phyloP scores from a whole-genome alignment of 2,113 vertebrate species.

The Passer domesticus region DNA sequence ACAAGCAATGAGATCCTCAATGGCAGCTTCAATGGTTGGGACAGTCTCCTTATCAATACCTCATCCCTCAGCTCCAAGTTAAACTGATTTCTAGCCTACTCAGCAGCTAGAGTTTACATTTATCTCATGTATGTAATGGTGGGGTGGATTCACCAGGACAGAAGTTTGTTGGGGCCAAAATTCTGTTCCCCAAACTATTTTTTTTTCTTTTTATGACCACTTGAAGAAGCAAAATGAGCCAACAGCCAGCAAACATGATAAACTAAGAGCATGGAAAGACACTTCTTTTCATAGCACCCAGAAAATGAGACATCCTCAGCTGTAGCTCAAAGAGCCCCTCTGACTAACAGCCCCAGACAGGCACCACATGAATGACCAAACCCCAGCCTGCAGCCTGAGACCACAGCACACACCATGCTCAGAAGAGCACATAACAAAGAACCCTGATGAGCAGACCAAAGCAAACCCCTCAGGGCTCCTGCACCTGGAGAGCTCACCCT shows the following conservation, averaged over 20 bases:
- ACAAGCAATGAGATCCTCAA: background rate
- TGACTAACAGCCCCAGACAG: background rate
- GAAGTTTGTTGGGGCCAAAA: background rate
- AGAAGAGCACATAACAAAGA: background rate
- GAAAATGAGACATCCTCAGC: background rate
- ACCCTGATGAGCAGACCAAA: background rate
- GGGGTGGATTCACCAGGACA: background rate
- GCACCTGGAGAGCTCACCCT: background rate
- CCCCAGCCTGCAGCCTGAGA: background rate
- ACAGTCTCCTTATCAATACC: background rate
- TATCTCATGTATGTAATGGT: accelerated
- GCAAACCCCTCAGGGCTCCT: background rate
- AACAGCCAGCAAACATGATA: background rate
- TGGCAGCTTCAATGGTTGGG: accelerated
- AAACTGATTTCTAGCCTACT: background rate
- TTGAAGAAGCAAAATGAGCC: background rate
- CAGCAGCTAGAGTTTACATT: background rate
- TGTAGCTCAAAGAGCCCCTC: accelerated
- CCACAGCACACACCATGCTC: background rate
- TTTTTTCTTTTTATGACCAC: background rate
- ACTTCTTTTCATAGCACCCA: background rate
- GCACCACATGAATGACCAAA: accelerated
- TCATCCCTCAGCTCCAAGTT: background rate
- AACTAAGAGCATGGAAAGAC: background rate
- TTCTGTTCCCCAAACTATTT: background rate